Base-by-base conservation (phyloP, 2,113 vertebrate species). In the Zonotrichia leucophrys region DNA sequence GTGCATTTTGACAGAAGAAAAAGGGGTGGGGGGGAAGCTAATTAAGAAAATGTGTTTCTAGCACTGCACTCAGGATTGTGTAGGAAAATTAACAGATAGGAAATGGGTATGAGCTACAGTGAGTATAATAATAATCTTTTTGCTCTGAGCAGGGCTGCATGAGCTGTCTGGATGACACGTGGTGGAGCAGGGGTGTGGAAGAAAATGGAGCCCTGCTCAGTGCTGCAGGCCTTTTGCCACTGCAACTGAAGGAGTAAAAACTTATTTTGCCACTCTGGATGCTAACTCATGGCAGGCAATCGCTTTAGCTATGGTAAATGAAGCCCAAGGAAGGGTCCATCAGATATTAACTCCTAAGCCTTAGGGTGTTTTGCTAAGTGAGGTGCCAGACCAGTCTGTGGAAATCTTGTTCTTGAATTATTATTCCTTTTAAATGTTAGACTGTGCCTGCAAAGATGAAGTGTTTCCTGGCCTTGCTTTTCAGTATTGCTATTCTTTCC, bases 401-500 rank as follows among this genome's bases (percentile, higher is more conserved):
- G 70, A 95, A 89, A 95, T 91, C 58, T 77, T 16, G 10, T 35
- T 70, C 49, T 67, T 63, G 39, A 73, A 24, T 75, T 41, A 24
- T 67, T 62, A n/a, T 47, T 76, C 56, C 14, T 91, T 78, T 83
- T 24, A 55, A 86, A 63, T 70, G 15, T 77, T 73, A 76, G 59
- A 58, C 33, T 17, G 27, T 85, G 67, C 27, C 72, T 80, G 47
- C 82, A 91, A 86, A 83, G 46, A 80, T 79, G 37, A 96, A 75
- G 33, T 41, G 78, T 91, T 83, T 90, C 69, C 82, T 94, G 90
- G 68, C 93, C 44, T 83, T 12, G 0, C 59, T 86, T 91, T 92
- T 74, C 56, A 52, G 23, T 44, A 19, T n/a, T 86, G 60, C 60
- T 83, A 9, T 83, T 93, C 69, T 96, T 94, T 94, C 92, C 73